Base-by-base conservation (phyloP, 2,888 invertebrate species). In the Acrobasis consociella region DNA sequence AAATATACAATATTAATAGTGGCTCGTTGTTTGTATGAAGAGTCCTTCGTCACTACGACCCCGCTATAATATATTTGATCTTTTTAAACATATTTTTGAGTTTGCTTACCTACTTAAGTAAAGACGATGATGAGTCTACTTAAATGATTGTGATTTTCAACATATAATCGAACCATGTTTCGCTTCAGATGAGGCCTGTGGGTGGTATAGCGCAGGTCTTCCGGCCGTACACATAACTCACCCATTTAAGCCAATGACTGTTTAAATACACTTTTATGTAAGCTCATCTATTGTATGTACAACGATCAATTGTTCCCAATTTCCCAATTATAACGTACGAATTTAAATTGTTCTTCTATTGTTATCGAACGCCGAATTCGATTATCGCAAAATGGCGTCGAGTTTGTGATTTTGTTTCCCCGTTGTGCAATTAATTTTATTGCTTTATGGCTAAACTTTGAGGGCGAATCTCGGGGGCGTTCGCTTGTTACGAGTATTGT, bases 301-400 rank as follows among this genome's bases (percentile, higher is more conserved):
- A 62, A 61, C 55, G 62, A 68, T 66, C 63, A 65, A 68, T 68
- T 68, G 65, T 68, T 62, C 61, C 58, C 63, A 58, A 62, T 62
- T 52, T 53, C 15, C 42, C 64, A 64, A 66, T 66, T 66, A 64
- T 53, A 60, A 55, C 51, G 42, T 49, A 59, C 46, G 51, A 50
- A 58, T 55, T 58, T 55, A 50, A 39, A 64, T 62, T 62, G 60
- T 67, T 62, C 62, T 51, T 38, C 51, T 51, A 50, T 59, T 58
- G 56, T 50, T 31, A 39, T 51, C 58, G 52, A 53, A 59, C 42
- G 58, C 49, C 16, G 13, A 46, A 46, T 51, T 52, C 42, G 59
- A 53, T 59, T 50, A 56, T 56, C 55, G 55, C 55, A 49, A 55
- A 62, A 56, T 56, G 56, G 56, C 42, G 17, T 9, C 56, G 56